Conservation (phyloP, 2,113 vertebrate species). For the Holacanthus passer region DNA sequence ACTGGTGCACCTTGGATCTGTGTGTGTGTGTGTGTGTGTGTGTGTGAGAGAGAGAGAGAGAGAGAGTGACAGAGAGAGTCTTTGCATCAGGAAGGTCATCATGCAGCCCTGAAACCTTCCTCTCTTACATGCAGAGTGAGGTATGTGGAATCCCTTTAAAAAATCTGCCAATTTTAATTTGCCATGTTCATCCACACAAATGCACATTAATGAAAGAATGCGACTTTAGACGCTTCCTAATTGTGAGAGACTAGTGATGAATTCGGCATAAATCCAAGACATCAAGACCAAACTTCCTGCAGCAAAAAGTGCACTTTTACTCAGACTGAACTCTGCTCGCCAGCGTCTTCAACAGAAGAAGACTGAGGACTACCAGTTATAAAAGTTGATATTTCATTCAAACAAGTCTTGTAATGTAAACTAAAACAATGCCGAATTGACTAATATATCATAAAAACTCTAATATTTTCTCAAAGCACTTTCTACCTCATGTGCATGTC, state of each 20-base stretch:
- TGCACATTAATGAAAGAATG: accelerated
- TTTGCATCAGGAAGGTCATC: slow-evolving; percentile 40
- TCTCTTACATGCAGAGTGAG: not conserved
- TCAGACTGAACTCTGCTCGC: not conserved
- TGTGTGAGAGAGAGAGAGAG: too few relatives aligned
- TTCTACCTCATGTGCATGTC: accelerated
- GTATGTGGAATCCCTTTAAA: not conserved
- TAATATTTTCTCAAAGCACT: accelerated
- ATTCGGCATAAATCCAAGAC: not conserved
- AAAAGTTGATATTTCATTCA: slow-evolving; percentile 38
- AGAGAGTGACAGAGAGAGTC: not conserved
- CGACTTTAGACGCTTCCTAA: accelerated
- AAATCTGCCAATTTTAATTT: not conserved
- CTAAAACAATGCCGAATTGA: not conserved
- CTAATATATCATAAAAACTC: accelerated
- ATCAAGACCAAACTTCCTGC: accelerated
- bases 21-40: not conserved
- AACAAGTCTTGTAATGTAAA: not conserved
- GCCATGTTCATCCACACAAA: not conserved
- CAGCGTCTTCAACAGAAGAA: accelerated
- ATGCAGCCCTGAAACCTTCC: slow-evolving; percentile 3
- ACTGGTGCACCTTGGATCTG: not conserved
- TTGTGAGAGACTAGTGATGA: not conserved
- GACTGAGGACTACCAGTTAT: not conserved
- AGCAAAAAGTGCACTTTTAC: slow-evolving; percentile 1